These are phyloP conservation scores for Sycon ciliatum DNA, from an alignment of 37 sponge, comb jelly and placozoan species.

Conservation along the genomic window DNA sequence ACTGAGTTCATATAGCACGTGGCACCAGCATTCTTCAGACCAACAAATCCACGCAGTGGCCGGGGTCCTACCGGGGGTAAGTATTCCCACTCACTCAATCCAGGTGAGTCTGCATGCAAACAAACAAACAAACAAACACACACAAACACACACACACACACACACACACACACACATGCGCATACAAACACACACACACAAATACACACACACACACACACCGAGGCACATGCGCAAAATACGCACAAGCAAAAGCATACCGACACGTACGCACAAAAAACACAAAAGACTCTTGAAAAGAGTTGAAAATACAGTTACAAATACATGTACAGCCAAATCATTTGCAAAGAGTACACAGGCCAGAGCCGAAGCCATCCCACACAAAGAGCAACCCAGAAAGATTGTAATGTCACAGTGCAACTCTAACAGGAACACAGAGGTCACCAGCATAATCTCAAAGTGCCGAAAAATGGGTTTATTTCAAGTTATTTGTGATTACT, in stretches of 20 bases:
- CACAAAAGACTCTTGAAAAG: background rate
- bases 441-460: too few species aligned
- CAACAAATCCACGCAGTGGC: conserved; percentile 81
- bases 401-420: too few species aligned
- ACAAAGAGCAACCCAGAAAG: too few species aligned
- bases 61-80: conserved; percentile 73
- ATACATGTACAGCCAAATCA: too few species aligned
- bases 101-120: background rate
- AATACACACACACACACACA: background rate
- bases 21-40: conserved; percentile 95
- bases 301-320: too few species aligned
- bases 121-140: conserved; percentile 12
- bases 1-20: conserved; percentile 99
- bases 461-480: too few species aligned
- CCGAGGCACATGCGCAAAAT: background rate
- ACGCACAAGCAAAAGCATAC: background rate
- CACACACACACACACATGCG: background rate
- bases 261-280: background rate
- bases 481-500: too few species aligned
- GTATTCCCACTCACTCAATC: conserved; percentile 79
- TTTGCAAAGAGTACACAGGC: too few species aligned
- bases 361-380: too few species aligned
- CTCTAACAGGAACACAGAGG: too few species aligned
- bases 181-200: background rate
- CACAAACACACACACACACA: background rate